A percentile compares a stretch with the other conserved stretches of the same genome.
Conservation (phyloP, 2,797 vertebrate species). For the Lithobates sylvaticus region DNA sequence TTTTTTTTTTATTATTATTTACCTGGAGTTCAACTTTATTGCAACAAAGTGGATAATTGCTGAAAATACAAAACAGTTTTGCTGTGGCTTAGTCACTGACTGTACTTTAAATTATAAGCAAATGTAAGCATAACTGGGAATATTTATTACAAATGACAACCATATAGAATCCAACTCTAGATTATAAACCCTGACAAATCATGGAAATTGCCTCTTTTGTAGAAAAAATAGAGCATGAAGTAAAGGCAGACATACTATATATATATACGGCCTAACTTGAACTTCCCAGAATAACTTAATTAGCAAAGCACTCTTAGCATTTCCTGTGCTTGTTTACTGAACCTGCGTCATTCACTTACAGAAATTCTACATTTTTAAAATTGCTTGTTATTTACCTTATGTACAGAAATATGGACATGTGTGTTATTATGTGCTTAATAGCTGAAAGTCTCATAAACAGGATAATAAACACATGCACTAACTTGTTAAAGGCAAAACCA, state of each 20-base stretch:
- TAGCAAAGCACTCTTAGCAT: neutral
- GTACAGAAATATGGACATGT: neutral
- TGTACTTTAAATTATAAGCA: neutral
- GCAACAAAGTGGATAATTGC: neutral
- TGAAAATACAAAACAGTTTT: neutral
- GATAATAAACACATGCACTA: neutral
- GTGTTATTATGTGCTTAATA: neutral
- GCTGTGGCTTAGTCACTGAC: neutral
- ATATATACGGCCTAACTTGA: constrained; percentile 21
- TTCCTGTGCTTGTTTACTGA: neutral
- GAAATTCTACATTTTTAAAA: neutral
- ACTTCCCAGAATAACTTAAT: constrained; percentile 28
- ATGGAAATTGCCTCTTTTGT: neutral
- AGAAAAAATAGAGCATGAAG: neutral
- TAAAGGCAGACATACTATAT: constrained; percentile 3
- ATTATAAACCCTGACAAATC: neutral
- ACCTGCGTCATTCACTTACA: constrained; percentile 22
- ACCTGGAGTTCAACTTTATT: no score
- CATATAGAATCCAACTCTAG: neutral
- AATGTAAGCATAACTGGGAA: neutral
- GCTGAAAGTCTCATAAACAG: neutral
- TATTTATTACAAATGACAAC: neutral
- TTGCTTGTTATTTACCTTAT: constrained; percentile 12
- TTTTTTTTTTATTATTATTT: no score
- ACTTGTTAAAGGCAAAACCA: neutral